Conservation (phyloP, 2,888 invertebrate species). For the Fragum fragum region DNA sequence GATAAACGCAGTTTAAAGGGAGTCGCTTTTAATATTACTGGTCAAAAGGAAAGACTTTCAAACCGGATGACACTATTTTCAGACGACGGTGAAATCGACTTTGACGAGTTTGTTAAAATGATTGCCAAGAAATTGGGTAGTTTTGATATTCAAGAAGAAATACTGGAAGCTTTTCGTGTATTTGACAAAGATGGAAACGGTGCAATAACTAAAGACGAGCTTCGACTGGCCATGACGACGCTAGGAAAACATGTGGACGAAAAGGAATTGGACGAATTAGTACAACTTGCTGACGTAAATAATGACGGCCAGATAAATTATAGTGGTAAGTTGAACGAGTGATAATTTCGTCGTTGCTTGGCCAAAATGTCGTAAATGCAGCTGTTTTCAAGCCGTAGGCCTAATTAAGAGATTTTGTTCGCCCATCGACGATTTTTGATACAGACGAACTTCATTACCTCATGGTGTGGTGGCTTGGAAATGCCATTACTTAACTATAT, state of each 20-base stretch:
- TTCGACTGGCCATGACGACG: slow-evolving; percentile 99
- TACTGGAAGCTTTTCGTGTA: slow-evolving; percentile 98
- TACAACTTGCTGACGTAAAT: slow-evolving; percentile 99
- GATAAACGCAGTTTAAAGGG: no score
- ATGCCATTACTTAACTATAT: no score
- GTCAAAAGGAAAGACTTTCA: no score
- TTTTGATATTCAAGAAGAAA: slow-evolving; percentile 99
- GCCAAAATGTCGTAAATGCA: no score
- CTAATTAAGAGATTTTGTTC: no score
- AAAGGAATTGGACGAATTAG: slow-evolving; percentile 99
- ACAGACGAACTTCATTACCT: no score
- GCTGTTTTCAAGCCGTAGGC: no score
- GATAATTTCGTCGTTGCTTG: no score
- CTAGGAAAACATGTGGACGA: slow-evolving; percentile 99
- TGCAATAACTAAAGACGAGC: slow-evolving; percentile 98
- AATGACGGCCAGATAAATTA: slow-evolving; percentile 99
- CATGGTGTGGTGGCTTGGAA: no score
- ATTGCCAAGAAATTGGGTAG: slow-evolving; percentile 99
- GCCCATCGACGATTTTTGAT: no score
- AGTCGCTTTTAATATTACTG: no score
- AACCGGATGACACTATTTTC: no score
- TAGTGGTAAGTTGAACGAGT: slow-evolving; percentile 89
- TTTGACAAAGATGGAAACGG: slow-evolving; percentile 91
- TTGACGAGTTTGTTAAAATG: slow-evolving; percentile 99
- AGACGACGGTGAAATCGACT: slow-evolving; percentile 99